Base-by-base conservation (phyloP, 1,140 invertebrate species). In the Apis mellifera region DNA sequence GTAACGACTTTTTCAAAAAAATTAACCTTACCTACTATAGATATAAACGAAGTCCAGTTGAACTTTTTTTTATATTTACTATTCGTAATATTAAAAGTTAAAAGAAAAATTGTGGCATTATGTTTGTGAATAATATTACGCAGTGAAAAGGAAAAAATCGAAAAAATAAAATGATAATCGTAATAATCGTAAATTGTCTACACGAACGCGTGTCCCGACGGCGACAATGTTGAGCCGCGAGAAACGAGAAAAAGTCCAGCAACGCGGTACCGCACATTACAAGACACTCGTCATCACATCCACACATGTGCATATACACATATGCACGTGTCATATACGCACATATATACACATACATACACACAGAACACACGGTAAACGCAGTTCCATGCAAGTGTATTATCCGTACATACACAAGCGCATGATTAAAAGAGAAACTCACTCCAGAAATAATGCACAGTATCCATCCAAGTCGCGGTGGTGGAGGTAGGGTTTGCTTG, bases 401-500 rank as follows among this genome's bases (percentile, higher is more conserved):
- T 23, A 21, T 32, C 23, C 73, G 52, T 12, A n/a, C 32, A 65
- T n/a, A 66, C 50, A 70, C 74, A 66, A 59, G 48, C 54, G 23
- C 76, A 82, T 21, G 73, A 87, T 78, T 79, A 88, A 87, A 78
- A 83, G 62, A 83, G 82, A 88, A 86, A 94, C 93, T 94, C 93
- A 94, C 93, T 94, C 93, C 93, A 94, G 91, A 94, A 93, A 93
- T 94, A 93, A 93, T 94, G 93, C 93, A 94, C 93, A 93, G 93
- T 93, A 94, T 94, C 93, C 93, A 94, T 94, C 93, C 93, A 92
- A 92, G 88, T 88, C 87, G 87, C 87, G 86, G 83, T 82, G 84
- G 78, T 78, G 83, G 72, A 69, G 66, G 68, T 74, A 75, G 82
- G 59, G 55, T 66, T 79, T 68, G 85, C 75, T 66, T 70, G 83